Evolutionary conservation across 1,140 invertebrate species (phyloP).

Genomic region (Telenomus remus): DNA sequence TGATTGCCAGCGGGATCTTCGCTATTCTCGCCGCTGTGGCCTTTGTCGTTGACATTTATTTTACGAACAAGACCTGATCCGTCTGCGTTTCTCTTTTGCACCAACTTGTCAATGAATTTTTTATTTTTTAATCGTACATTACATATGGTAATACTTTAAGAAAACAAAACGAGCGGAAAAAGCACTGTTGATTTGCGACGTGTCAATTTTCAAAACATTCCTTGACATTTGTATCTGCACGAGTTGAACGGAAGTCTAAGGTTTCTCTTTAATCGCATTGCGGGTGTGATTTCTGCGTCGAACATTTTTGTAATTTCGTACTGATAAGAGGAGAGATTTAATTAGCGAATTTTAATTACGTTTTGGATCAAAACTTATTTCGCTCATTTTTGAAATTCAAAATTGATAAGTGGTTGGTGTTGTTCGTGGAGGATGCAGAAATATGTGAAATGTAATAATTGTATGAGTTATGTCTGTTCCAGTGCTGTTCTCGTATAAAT

Average conservation of each 20-base stretch:
- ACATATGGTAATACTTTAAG: too few species aligned
- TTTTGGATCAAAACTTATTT: too few species aligned
- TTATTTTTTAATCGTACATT: too few species aligned
- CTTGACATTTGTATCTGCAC: conserved; percentile 20
- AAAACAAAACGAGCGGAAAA: not conserved
- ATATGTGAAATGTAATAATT: too few species aligned
- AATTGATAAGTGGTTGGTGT: too few species aligned
- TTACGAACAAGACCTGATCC: conserved; percentile 62
- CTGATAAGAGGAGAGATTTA: too few species aligned
- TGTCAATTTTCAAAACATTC: conserved; percentile 10
- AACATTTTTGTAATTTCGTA: not conserved
- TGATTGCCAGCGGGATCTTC: conserved; percentile 65
- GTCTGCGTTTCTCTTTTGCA: not conserved
- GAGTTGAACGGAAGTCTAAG: conserved; percentile 2
- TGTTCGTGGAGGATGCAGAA: too few species aligned
- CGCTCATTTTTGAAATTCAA: too few species aligned
- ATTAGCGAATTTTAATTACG: too few species aligned
- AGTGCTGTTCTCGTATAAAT: too few species aligned
- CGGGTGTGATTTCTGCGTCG: conserved; percentile 7
- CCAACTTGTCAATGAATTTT: not conserved
- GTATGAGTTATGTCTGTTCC: too few species aligned
- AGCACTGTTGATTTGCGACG: not conserved
- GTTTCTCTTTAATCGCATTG: conserved; percentile 15
- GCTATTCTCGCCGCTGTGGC: conserved; percentile 63
- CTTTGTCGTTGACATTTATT: conserved; percentile 64